phyloP scores from a whole-genome alignment of 2,797 vertebrate species.

The Lateolabrax maculatus region DNA sequence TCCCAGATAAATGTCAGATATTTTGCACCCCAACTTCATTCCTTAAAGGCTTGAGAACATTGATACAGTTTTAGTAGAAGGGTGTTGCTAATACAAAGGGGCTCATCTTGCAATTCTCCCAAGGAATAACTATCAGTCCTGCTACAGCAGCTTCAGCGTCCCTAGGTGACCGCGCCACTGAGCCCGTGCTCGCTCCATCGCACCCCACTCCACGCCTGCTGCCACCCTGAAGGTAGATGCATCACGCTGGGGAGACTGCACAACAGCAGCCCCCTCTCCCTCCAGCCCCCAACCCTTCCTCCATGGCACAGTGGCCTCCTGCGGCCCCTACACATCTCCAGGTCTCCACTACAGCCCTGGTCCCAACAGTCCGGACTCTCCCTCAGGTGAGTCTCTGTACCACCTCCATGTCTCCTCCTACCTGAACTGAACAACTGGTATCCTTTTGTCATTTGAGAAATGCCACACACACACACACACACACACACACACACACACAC shows the following conservation, averaged over 20 bases:
- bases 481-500: constrained; percentile 50
- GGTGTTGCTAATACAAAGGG: constrained; percentile 87
- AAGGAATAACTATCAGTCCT: constrained; percentile 91
- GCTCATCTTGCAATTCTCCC: constrained; percentile 89
- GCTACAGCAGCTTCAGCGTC: constrained; percentile 88
- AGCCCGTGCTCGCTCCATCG: constrained; percentile 86
- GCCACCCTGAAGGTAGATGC: constrained; percentile 91
- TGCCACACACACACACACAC: constrained; percentile 62
- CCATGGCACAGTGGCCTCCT: constrained; percentile 74
- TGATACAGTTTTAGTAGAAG: constrained; percentile 73
- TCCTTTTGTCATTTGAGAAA: constrained; percentile 83
- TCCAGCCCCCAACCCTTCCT: constrained; percentile 74
- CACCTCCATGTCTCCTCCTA: constrained; percentile 69
- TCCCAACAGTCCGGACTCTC: constrained; percentile 75
- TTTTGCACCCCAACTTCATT: constrained; percentile 57
- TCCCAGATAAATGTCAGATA: constrained; percentile 39
- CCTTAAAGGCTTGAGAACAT: constrained; percentile 68
- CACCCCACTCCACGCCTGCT: constrained; percentile 89
- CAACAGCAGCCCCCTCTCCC: constrained; percentile 80
- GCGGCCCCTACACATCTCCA: constrained; percentile 62
- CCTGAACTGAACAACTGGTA: constrained; percentile 74
- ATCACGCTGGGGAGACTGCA: constrained; percentile 85
- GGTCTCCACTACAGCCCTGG: constrained; percentile 72
- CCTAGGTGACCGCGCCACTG: constrained; percentile 90
- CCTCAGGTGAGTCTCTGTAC: constrained; percentile 79